Percentiles rank a stretch among this genome's conserved stretches.
These are phyloP conservation scores for Orientallactaga bullata DNA, from an alignment of 2,113 vertebrate species.

Conservation along the genomic window DNA sequence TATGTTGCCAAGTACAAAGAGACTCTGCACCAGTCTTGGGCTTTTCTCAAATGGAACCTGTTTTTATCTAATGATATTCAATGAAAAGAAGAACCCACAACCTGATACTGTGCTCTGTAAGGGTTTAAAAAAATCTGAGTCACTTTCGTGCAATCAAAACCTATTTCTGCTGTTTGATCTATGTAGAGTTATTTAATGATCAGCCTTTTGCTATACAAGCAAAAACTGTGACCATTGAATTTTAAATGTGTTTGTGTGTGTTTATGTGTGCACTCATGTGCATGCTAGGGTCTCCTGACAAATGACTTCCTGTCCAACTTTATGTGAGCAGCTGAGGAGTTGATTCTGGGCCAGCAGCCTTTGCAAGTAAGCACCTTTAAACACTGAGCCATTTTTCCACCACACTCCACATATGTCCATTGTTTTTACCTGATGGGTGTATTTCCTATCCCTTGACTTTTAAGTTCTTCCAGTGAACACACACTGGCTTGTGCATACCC, in stretches of 20 bases:
- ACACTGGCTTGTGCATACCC: not conserved
- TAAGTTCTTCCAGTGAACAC: conserved; percentile 16
- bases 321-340: too few relatives aligned
- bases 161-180: not conserved
- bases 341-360: too few relatives aligned
- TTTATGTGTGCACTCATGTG: too few relatives aligned
- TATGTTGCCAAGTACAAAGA: not conserved
- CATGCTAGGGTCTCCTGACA: too few relatives aligned
- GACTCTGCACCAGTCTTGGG: not conserved
- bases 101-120: not conserved
- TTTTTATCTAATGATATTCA: not conserved
- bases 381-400: too few relatives aligned
- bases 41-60: not conserved
- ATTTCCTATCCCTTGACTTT: conserved; percentile 38
- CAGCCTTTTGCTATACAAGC: not conserved
- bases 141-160: conserved; percentile 28
- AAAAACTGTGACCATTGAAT: not conserved
- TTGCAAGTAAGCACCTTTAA: too few relatives aligned
- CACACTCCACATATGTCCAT: too few relatives aligned
- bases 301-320: too few relatives aligned
- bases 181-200: conserved; percentile 31
- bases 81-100: not conserved
- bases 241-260: not conserved
- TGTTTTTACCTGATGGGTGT: not conserved
- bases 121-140: not conserved